phyloP scores from a whole-genome alignment of 1,140 invertebrate genomes.

The Aphis craccivora region DNA sequence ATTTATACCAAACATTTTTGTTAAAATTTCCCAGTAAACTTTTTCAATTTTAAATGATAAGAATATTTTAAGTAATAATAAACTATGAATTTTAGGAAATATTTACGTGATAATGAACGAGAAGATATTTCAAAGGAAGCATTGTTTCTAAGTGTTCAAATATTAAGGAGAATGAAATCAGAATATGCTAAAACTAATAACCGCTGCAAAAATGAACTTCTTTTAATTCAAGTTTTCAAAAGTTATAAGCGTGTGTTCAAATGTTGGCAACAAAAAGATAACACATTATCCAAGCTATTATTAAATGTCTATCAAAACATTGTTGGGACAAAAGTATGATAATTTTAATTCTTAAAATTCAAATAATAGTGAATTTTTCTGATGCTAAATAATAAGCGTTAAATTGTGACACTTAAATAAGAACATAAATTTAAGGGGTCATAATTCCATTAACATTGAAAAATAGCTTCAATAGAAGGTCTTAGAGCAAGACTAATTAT shows the following conservation, averaged over 20 bases:
- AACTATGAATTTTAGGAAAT: constrained; percentile 69
- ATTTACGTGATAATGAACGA: constrained; percentile 81
- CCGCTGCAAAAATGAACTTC: constrained; percentile 56
- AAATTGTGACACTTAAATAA: background rate
- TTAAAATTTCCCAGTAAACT: background rate
- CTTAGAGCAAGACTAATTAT: background rate
- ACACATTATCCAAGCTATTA: constrained; percentile 32
- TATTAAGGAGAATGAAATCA: constrained; percentile 66
- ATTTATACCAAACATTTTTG: background rate
- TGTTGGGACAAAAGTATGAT: constrained; percentile 24
- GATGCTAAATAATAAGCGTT: background rate
- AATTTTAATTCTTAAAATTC: background rate
- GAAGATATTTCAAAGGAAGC: constrained; percentile 79
- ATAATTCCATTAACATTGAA: background rate
- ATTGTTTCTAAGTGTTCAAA: constrained; percentile 73
- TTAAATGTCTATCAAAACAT: constrained; percentile 42
- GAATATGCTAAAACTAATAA: constrained; percentile 54
- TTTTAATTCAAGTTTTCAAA: constrained; percentile 61
- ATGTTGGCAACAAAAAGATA: constrained; percentile 59
- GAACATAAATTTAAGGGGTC: background rate
- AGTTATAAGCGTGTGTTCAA: constrained; percentile 60
- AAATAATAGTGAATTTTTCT: background rate
- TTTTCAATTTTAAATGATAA: background rate
- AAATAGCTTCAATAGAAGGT: background rate
- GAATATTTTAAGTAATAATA: background rate